phyloP scores from a whole-genome alignment of 2,888 invertebrate genomes.

The Lypha dubia region DNA sequence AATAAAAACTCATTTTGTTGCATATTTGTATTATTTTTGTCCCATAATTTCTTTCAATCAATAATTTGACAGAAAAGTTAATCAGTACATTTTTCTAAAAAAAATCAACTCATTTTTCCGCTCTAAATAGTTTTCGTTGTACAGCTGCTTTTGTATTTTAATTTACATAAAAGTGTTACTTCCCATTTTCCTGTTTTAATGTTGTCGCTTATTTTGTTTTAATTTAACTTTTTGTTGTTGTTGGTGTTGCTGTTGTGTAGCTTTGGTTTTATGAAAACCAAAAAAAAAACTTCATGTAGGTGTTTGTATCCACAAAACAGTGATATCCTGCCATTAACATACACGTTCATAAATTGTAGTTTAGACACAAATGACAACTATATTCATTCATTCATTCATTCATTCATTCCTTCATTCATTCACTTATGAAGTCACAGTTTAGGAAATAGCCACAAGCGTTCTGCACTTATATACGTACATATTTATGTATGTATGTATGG shows the following conservation, averaged over 20 bases:
- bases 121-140: background rate
- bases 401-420: too few species aligned
- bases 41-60: background rate
- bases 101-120: background rate
- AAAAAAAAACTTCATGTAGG: background rate
- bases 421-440: background rate
- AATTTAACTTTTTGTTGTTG: too few species aligned
- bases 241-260: background rate
- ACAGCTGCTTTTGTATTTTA: slow-evolving; percentile 7
- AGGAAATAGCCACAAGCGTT: background rate
- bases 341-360: too few species aligned
- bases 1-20: too few species aligned
- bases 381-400: too few species aligned
- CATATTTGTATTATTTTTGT: background rate
- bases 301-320: background rate
- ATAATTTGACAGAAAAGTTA: background rate
- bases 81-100: background rate
- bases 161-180: slow-evolving; percentile 47
- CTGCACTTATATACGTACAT: background rate
- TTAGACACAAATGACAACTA: background rate
- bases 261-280: background rate
- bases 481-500: too few species aligned
- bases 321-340: background rate
- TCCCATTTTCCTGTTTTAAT: slow-evolving; percentile 29
- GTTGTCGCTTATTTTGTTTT: background rate